Base-by-base conservation (phyloP, 2,888 invertebrate species). In the Augochlorella aurata region DNA sequence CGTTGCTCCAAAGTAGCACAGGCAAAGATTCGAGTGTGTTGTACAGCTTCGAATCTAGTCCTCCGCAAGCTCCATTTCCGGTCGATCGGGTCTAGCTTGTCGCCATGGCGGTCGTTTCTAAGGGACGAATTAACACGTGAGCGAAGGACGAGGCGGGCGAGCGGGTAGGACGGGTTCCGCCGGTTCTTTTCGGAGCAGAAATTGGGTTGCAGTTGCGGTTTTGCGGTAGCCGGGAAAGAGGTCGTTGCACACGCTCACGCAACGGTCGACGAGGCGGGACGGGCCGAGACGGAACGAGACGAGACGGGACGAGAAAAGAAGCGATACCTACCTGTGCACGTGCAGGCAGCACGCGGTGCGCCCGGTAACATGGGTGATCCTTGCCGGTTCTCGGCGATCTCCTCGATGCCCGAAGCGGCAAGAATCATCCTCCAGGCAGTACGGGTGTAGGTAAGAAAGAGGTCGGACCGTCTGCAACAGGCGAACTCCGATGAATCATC, bases 401-500 rank as follows among this genome's bases (percentile, higher is more conserved):
- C 38, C n/a, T 8, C 18, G 29, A 38, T 9, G 63, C 38, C 63
- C 38, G 38, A 18, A 38, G 63, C 44, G 63, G 63, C 38, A 63
- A 38, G 63, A 38, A 63, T 63, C 63, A 63, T 61, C 38, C 61
- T 61, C 16, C 54, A 24, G 61, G 61, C 61, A 58, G 66, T 21
- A 79, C 68, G 70, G 75, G 70, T 82, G 77, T 72, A 61, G 73
- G 67, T 61, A 79, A 81, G 84, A 88, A 85, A 79, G 84, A 81
- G 77, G 81, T 77, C 81, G 80, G 80, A 83, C 76, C 80, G 87
- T 85, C 86, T 84, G 82, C 79, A 81, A 73, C 81, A 81, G 83
- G 71, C 86, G 76, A 87, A 88, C 75, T 84, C 75, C 79, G 88
- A 87, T 88, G 88, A 88, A 88, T 88, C 88, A 88, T 86, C 88